These are phyloP conservation scores for Megaptera novaeangliae DNA, from an alignment of 2,113 vertebrate genomes.

Conservation along the genomic window DNA sequence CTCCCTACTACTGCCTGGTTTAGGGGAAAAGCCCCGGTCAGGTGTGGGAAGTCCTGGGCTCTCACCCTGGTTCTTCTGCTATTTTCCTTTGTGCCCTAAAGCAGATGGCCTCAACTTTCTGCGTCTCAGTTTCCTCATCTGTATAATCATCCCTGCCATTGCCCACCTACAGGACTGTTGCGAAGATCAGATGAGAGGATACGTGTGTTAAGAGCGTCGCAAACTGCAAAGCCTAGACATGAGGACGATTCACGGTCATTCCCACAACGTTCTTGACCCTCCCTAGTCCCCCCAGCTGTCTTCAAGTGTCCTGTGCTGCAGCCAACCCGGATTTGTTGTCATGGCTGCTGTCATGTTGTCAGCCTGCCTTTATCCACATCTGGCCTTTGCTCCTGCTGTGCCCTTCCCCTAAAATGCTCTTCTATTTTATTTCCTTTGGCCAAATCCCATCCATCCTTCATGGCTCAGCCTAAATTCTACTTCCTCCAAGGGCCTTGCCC, in stretches of 20 bases:
- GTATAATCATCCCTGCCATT: background rate
- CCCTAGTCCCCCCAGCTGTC: background rate
- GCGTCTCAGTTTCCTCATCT: background rate
- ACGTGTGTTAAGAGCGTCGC: background rate
- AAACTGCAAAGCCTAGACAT: background rate
- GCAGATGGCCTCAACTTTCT: background rate
- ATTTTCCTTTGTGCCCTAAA: background rate
- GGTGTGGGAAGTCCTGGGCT: background rate
- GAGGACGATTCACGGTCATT: rapidly evolving
- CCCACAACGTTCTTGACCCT: background rate
- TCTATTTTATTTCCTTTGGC: background rate
- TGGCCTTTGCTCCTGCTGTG: background rate
- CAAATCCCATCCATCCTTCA: background rate
- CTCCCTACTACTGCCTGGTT: rapidly evolving
- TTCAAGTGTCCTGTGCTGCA: background rate
- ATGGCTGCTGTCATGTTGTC: rapidly evolving
- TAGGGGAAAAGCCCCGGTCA: background rate
- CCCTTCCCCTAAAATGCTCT: background rate
- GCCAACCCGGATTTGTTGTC: background rate
- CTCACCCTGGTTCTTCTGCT: background rate
- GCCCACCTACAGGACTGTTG: background rate
- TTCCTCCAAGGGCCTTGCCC: background rate
- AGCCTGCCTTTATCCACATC: rapidly evolving
- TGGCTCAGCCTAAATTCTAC: background rate
- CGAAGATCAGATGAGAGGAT: background rate